These are phyloP conservation scores for Zaprionus gabonicus DNA, from an alignment of 1,140 invertebrate genomes.

Conservation along the genomic window DNA sequence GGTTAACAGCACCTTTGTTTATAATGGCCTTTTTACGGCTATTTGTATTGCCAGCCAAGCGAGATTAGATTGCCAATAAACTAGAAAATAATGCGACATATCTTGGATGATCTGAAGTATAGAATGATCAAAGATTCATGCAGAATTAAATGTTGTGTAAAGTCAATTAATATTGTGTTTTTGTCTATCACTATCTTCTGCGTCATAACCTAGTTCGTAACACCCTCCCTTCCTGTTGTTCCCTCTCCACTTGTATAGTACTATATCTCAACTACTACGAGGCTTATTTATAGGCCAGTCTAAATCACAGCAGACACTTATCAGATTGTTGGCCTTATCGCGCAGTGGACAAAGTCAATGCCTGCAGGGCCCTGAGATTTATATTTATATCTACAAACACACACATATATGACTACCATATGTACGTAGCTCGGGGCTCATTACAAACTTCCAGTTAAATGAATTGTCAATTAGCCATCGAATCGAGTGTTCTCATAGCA, in stretches of 20 bases:
- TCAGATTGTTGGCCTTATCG: constrained; percentile 38
- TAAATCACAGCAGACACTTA: constrained; percentile 41
- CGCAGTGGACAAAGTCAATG: constrained; percentile 35
- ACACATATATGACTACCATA: background rate
- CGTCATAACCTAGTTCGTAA: background rate
- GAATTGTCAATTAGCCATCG: constrained; percentile 40
- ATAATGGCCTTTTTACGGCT: constrained; percentile 1
- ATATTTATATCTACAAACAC: constrained; percentile 6
- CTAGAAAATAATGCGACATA: background rate
- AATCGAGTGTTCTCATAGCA: constrained; percentile 40
- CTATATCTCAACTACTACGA: constrained; percentile 1
- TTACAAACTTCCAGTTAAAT: constrained; percentile 34
- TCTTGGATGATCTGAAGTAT: background rate
- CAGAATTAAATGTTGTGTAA: background rate
- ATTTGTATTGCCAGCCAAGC: background rate
- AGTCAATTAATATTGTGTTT: background rate
- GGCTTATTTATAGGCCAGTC: constrained; percentile 24
- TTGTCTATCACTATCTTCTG: background rate
- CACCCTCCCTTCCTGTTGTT: background rate
- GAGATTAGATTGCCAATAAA: background rate
- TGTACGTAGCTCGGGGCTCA: constrained; percentile 18
- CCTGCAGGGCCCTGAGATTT: constrained; percentile 40
- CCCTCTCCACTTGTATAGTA: background rate
- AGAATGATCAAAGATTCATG: background rate
- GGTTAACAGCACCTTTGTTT: constrained; percentile 4